These are phyloP conservation scores for Portunus trituberculatus DNA, from an alignment of 1,140 invertebrate genomes.

Conservation along the genomic window DNA sequence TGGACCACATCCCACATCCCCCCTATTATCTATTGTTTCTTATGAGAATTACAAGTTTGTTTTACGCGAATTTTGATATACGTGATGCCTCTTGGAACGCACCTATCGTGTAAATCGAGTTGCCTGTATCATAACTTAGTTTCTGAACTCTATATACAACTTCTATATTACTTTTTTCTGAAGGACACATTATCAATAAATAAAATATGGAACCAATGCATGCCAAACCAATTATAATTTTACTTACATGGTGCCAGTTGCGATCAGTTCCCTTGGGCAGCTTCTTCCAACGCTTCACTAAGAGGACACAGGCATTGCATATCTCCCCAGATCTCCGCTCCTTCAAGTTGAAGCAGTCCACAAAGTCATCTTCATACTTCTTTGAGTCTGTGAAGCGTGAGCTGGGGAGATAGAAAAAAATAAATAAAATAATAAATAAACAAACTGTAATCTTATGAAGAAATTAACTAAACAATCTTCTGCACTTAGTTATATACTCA, in stretches of 20 bases:
- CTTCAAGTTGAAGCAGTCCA: conserved; percentile 90
- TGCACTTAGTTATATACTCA: neutral
- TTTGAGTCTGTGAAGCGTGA: conserved; percentile 93
- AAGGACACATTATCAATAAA: neutral
- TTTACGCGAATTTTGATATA: no score
- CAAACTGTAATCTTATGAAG: neutral
- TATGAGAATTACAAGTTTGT: no score
- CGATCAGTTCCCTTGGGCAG: conserved; percentile 88
- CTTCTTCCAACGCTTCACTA: conserved; percentile 93
- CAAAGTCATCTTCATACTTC: conserved; percentile 92
- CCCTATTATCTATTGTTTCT: no score
- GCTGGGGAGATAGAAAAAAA: conserved; percentile 80
- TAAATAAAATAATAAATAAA: conserved; percentile 78
- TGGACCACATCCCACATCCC: no score
- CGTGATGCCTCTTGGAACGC: no score
- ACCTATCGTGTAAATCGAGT: no score
- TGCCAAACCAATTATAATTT: neutral
- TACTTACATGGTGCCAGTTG: conserved; percentile 92
- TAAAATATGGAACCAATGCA: neutral
- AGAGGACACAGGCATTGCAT: conserved; percentile 92
- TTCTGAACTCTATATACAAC: no score
- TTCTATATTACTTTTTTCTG: neutral
- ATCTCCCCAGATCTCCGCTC: conserved; percentile 91
- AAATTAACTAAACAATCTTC: neutral
- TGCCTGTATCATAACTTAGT: no score